phyloP scores from a whole-genome alignment of 1,140 invertebrate genomes.

The Onthophagus taurus region DNA sequence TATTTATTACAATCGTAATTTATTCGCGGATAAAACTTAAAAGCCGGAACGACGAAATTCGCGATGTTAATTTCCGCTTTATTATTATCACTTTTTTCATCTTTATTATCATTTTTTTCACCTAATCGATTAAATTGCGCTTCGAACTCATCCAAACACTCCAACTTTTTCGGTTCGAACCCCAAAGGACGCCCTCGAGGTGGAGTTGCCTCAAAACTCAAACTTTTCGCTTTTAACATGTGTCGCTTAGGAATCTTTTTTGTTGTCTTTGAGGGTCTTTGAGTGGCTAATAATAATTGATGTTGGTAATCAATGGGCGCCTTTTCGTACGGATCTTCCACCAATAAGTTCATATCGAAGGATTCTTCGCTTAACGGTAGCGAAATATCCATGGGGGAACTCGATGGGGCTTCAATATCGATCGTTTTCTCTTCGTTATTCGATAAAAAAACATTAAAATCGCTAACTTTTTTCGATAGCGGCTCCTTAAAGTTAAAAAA shows the following conservation, averaged over 20 bases:
- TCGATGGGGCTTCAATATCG: background rate
- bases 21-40: too few relatives aligned
- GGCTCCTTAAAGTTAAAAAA: background rate
- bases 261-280: background rate
- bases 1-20: too few relatives aligned
- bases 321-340: conserved; percentile 1
- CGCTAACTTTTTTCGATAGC: background rate
- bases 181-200: background rate
- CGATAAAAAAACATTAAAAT: conserved; percentile 6
- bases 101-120: too few relatives aligned
- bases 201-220: conserved; percentile 1
- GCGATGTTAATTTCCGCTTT: too few relatives aligned
- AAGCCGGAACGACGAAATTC: too few relatives aligned
- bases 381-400: background rate
- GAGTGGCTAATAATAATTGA: background rate
- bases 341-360: too few relatives aligned
- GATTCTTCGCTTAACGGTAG: background rate
- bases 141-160: conserved; percentile 7
- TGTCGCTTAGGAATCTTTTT: conserved; percentile 5
- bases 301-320: conserved; percentile 2
- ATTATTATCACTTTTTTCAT: too few relatives aligned
- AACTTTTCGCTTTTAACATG: conserved; percentile 1
- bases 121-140: too few relatives aligned
- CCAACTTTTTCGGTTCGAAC: conserved; percentile 6
- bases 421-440: background rate